These are phyloP conservation scores for Acrobasis suavella DNA, from an alignment of 2,888 invertebrate species.

Conservation along the genomic window DNA sequence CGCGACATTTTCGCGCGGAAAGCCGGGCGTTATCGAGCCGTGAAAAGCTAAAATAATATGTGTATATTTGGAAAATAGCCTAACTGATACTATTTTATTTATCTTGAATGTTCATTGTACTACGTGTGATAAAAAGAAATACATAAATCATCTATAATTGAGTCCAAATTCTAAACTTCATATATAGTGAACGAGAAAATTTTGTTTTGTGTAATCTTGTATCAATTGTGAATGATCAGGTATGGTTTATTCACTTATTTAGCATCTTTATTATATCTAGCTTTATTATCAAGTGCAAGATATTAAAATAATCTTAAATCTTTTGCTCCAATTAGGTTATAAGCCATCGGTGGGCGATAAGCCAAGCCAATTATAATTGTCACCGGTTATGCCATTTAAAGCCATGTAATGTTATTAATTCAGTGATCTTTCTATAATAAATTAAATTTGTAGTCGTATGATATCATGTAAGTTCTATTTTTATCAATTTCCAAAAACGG, in stretches of 20 bases:
- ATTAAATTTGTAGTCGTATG: conserved; percentile 49
- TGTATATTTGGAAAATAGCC: conserved; percentile 51
- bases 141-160: conserved; percentile 45
- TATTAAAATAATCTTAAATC: conserved; percentile 36
- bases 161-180: conserved; percentile 44
- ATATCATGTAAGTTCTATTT: conserved; percentile 65
- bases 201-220: conserved; percentile 63
- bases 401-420: conserved; percentile 43
- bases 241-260: conserved; percentile 54
- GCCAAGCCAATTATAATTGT: conserved; percentile 70
- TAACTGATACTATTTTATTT: conserved; percentile 45
- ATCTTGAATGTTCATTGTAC: conserved; percentile 48
- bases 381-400: conserved; percentile 49
- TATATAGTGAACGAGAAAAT: conserved; percentile 59
- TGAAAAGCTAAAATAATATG: conserved; percentile 73
- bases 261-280: conserved; percentile 41
- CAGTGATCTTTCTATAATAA: conserved; percentile 42
- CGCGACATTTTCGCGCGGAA: conserved; percentile 84
- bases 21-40: conserved; percentile 82
- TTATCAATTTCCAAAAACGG: conserved; percentile 78
- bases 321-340: conserved; percentile 72
- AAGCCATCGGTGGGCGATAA: conserved; percentile 76
- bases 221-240: conserved; percentile 78
- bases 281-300: conserved; percentile 34
- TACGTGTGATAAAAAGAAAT: conserved; percentile 45